Evolutionary conservation across 2,113 vertebrate genomes (phyloP).

Genomic region (Passer montanus): DNA sequence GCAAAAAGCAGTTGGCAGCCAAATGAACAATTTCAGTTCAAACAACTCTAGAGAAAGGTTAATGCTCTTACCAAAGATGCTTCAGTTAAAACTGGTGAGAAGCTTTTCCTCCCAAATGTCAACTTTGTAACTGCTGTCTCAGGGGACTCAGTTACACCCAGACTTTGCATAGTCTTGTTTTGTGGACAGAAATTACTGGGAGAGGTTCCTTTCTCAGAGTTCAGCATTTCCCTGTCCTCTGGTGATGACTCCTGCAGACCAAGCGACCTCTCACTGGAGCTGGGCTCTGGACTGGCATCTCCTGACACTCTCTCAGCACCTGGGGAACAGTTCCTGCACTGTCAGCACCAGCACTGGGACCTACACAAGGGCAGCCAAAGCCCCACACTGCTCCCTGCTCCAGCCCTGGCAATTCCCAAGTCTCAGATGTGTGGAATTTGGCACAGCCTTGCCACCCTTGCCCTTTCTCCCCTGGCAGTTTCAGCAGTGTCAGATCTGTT

Average conservation of each 20-base stretch:
- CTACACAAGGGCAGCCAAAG: background rate
- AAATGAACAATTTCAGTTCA: background rate
- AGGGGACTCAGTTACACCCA: background rate
- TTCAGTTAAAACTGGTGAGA: constrained; percentile 56
- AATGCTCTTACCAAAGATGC: constrained; percentile 65
- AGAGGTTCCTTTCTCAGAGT: background rate
- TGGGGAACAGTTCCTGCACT: constrained; percentile 14
- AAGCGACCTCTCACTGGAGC: constrained; percentile 22
- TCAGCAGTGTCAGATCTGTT: background rate
- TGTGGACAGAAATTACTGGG: background rate
- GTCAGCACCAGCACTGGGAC: background rate
- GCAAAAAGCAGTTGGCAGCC: background rate
- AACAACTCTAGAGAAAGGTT: background rate
- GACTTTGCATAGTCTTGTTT: background rate
- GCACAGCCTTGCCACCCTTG: background rate
- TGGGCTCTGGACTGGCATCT: constrained; percentile 17
- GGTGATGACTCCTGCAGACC: constrained; percentile 21
- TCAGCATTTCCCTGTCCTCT: background rate
- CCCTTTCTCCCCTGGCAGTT: background rate
- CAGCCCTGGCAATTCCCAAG: background rate
- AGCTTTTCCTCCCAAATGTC: constrained; percentile 1
- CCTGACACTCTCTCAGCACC: constrained; percentile 61
- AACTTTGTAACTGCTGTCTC: background rate
- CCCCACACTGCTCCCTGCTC: background rate
- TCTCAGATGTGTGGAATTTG: background rate